Conservation (phyloP, 2,113 vertebrate genomes). For the Crotophaga sulcirostris region DNA sequence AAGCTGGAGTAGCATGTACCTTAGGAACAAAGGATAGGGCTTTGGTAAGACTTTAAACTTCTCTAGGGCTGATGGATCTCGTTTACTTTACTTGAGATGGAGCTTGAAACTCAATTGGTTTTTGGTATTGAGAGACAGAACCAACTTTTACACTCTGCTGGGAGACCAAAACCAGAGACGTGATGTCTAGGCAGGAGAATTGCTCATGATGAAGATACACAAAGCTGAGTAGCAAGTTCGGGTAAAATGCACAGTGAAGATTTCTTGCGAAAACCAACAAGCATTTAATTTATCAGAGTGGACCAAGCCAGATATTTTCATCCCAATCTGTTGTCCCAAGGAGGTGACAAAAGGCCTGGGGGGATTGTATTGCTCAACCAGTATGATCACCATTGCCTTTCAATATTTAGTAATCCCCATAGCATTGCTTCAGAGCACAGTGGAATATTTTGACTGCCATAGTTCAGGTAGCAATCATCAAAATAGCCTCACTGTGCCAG, state of each 20-base stretch:
- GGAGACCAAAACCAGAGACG: not conserved
- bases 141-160: not conserved
- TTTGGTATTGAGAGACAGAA: not conserved
- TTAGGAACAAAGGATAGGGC: not conserved
- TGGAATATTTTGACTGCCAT: not conserved
- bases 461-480: not conserved
- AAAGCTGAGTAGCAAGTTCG: not conserved
- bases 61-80: not conserved
- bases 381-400: not conserved
- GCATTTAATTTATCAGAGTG: not conserved
- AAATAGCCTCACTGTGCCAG: not conserved
- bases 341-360: not conserved
- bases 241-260: not conserved
- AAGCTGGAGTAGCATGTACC: not conserved
- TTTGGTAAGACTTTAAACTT: not conserved
- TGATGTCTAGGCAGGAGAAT: not conserved
- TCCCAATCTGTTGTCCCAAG: not conserved
- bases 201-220: not conserved
- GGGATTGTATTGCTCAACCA: not conserved
- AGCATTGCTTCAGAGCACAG: not conserved
- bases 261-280: not conserved
- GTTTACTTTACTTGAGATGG: not conserved
- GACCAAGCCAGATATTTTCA: not conserved
- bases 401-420: rapidly evolving
- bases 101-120: not conserved